Evolutionary conservation across 2,797 vertebrate genomes (phyloP).

Genomic region (Falco concolor): DNA sequence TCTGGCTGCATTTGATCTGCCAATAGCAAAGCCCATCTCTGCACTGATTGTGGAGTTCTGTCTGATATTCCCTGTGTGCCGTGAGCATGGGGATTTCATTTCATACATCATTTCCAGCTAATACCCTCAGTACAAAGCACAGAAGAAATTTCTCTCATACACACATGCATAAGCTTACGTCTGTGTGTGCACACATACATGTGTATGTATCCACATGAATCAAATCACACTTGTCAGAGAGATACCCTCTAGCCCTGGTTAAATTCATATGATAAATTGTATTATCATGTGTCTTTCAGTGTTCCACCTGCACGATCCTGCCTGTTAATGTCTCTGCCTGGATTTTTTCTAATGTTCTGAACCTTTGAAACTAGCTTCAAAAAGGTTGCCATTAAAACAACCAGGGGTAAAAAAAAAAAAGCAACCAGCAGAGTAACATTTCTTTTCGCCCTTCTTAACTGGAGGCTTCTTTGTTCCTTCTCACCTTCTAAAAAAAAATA

Average conservation of each 20-base stretch:
- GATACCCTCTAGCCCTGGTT: neutral
- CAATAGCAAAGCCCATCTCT: constrained; percentile 37
- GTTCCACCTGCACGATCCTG: neutral
- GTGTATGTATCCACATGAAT: constrained; percentile 10
- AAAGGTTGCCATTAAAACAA: neutral
- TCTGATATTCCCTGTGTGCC: neutral
- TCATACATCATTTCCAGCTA: constrained; percentile 33
- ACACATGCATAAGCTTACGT: neutral
- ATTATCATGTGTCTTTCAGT: neutral
- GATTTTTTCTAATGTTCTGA: neutral
- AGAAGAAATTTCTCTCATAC: neutral
- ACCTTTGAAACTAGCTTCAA: neutral
- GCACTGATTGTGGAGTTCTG: constrained; percentile 3
- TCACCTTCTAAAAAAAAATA: neutral
- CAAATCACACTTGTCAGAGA: neutral
- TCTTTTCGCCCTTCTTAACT: neutral
- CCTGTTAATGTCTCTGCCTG: neutral
- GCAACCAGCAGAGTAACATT: neutral
- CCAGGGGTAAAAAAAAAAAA: neutral
- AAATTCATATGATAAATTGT: constrained; percentile 3
- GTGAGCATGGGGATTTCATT: constrained; percentile 14
- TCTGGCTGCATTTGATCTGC: neutral
- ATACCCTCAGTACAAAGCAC: neutral
- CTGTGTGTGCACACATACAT: neutral
- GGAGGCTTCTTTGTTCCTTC: neutral